These are phyloP conservation scores for Ammospiza maritima DNA, from an alignment of 2,797 vertebrate species.

Conservation along the genomic window DNA sequence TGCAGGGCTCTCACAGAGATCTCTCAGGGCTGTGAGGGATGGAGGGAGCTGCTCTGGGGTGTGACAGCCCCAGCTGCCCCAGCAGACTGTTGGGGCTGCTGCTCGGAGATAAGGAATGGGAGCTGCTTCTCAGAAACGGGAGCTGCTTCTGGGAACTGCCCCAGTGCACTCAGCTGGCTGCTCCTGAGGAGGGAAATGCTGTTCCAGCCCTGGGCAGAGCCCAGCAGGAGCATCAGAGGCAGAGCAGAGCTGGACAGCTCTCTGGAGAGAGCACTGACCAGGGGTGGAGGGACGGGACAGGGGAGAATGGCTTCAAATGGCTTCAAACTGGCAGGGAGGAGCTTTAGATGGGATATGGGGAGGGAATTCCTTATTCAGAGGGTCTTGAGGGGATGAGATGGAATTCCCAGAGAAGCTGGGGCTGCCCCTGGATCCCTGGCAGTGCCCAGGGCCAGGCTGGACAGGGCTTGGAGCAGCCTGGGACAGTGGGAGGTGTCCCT, in stretches of 20 bases:
- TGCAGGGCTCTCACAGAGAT: no score
- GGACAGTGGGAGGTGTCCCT: no score
- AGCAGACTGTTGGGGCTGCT: not conserved
- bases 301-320: not conserved
- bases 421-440: not conserved
- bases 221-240: accelerated
- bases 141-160: not conserved
- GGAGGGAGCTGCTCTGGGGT: not conserved
- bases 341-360: not conserved
- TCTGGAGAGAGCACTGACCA: accelerated
- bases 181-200: accelerated
- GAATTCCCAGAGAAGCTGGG: not conserved
- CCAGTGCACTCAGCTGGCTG: accelerated
- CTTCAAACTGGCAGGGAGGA: accelerated
- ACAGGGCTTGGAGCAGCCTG: no score
- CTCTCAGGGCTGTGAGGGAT: not conserved
- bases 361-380: not conserved
- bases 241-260: not conserved
- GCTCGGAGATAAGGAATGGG: accelerated
- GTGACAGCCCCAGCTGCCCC: not conserved
- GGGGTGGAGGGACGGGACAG: not conserved
- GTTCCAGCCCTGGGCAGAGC: accelerated
- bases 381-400: not conserved
- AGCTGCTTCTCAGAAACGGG: accelerated
- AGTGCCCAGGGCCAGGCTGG: not conserved